These are phyloP conservation scores for Omphaloscelis lunosa DNA, from an alignment of 2,888 invertebrate genomes.

Conservation along the genomic window DNA sequence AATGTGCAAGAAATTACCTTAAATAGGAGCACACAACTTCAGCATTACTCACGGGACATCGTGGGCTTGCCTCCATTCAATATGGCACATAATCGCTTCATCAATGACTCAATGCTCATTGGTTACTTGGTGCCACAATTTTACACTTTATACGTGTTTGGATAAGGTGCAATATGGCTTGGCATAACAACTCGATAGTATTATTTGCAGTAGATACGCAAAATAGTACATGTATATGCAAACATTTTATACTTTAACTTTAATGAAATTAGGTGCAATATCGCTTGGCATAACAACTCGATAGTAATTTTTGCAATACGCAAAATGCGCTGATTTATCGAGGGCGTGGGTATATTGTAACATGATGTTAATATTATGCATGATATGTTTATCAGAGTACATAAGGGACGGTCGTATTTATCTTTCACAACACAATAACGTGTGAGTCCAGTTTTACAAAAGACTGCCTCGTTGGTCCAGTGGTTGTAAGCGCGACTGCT, in stretches of 20 bases:
- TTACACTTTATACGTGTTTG: rapidly evolving
- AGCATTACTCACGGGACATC: constrained; percentile 36
- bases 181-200: background rate
- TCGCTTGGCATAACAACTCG: background rate
- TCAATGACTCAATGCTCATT: constrained; percentile 43
- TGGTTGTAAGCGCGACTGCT: background rate
- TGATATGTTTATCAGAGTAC: constrained; percentile 12
- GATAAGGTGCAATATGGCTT: background rate
- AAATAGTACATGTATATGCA: no score
- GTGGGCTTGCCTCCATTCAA: constrained; percentile 40
- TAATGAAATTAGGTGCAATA: no score
- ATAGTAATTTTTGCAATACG: background rate
- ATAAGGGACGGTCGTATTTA: background rate
- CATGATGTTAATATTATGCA: background rate
- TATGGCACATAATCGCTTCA: constrained; percentile 23
- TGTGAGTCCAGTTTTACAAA: background rate
- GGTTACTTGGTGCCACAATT: background rate
- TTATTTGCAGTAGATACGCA: no score
- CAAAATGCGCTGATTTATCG: constrained; percentile 12
- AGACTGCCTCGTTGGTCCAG: background rate
- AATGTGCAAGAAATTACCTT: constrained; percentile 8
- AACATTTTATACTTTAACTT: no score
- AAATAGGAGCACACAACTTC: constrained; percentile 9
- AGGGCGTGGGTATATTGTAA: constrained; percentile 20
- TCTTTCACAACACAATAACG: background rate